These are phyloP conservation scores for Isurus oxyrinchus DNA, from an alignment of 2,113 vertebrate species.

Conservation along the genomic window DNA sequence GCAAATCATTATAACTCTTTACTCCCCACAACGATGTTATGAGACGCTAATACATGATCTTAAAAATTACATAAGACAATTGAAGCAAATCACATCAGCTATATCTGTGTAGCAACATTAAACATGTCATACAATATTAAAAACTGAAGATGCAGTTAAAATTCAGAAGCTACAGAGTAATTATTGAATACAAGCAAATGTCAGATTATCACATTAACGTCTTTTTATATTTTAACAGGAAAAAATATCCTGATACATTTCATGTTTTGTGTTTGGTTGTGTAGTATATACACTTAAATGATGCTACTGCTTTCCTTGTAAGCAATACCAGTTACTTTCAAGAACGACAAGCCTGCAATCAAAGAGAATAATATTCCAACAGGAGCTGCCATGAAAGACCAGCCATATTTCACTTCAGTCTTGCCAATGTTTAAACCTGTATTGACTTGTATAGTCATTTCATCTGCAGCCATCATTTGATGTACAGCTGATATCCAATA, in stretches of 20 bases:
- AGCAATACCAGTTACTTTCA: slow-evolving; percentile 72
- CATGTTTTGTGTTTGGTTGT: background rate
- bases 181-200: background rate
- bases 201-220: background rate
- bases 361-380: slow-evolving; percentile 79
- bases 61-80: background rate
- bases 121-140: background rate
- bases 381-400: slow-evolving; percentile 88
- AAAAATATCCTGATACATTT: background rate
- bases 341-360: slow-evolving; percentile 80
- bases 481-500: slow-evolving; percentile 76
- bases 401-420: slow-evolving; percentile 68
- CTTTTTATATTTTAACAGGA: background rate
- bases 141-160: background rate
- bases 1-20: too few relatives aligned
- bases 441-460: slow-evolving; percentile 65
- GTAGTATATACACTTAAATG: background rate
- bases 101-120: background rate
- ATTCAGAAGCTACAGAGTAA: background rate
- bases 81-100: background rate
- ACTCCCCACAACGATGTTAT: background rate
- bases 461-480: slow-evolving; percentile 60
- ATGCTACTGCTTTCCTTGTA: slow-evolving; percentile 40
- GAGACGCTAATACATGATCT: background rate
- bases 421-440: slow-evolving; percentile 56